A percentile compares a stretch with the other conserved stretches of the same genome.
Conservation (phyloP, 1,140 invertebrate species). For the Drosophila rhopaloa region DNA sequence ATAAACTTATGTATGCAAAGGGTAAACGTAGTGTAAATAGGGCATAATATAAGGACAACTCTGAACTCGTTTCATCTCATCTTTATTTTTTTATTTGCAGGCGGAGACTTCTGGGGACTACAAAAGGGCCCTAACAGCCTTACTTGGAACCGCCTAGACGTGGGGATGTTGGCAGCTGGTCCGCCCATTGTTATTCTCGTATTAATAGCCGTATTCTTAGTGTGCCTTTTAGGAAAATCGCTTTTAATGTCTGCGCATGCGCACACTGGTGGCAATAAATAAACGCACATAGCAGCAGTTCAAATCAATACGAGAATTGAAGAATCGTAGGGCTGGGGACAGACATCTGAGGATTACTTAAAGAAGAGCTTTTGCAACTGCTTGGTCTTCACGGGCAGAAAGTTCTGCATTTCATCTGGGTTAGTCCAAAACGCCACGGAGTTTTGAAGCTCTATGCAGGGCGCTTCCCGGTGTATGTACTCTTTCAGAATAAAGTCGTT, state of each 20-base stretch:
- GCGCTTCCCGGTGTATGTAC: conserved; percentile 90
- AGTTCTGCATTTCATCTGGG: conserved; percentile 86
- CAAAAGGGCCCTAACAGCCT: conserved; percentile 88
- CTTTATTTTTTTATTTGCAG: conserved; percentile 84
- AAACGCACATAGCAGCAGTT: conserved; percentile 43
- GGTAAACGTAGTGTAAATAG: conserved; percentile 22
- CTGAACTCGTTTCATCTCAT: not conserved
- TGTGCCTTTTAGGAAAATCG: conserved; percentile 50
- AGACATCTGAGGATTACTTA: conserved; percentile 39
- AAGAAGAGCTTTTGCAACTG: conserved; percentile 85
- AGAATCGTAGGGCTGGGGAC: not conserved
- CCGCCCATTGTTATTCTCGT: conserved; percentile 17
- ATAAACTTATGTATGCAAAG: not conserved
- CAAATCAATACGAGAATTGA: conserved; percentile 6
- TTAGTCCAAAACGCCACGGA: conserved; percentile 85
- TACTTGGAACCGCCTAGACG: conserved; percentile 85
- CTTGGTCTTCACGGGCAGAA: conserved; percentile 85
- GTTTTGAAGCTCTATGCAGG: conserved; percentile 84
- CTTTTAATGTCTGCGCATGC: conserved; percentile 62
- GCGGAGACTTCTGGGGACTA: conserved; percentile 91
- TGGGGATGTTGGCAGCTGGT: conserved; percentile 2
- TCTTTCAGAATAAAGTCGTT: conserved; percentile 91
- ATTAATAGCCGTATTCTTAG: conserved; percentile 47
- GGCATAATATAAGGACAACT: not conserved
- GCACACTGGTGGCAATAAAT: conserved; percentile 59